A percentile compares a stretch with the other conserved stretches of the same genome.
Evolutionary conservation across 2,888 invertebrate genomes (phyloP).

Genomic region (Leptopilina myrica): DNA sequence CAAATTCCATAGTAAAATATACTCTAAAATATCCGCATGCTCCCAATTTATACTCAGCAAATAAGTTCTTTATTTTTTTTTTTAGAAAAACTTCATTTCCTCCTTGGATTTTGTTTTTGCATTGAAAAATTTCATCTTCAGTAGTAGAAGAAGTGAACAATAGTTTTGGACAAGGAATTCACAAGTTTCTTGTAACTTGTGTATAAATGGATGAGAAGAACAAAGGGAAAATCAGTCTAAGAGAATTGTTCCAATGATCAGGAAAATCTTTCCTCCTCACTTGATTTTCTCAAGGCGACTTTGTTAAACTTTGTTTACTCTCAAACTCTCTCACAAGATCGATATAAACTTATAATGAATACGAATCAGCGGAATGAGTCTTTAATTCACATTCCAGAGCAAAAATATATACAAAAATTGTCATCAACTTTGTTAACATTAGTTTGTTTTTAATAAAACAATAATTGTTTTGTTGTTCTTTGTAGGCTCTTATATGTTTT

Average conservation of each 20-base stretch:
- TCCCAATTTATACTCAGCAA: too few species aligned
- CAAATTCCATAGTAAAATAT: too few species aligned
- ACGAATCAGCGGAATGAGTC: neutral
- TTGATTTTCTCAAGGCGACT: conserved; percentile 24
- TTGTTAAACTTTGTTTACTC: conserved; percentile 31
- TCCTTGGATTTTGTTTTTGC: neutral
- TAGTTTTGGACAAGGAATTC: conserved; percentile 13
- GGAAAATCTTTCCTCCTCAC: conserved; percentile 35
- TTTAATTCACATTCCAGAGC: neutral
- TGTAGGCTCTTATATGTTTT: too few species aligned
- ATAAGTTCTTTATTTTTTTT: too few species aligned
- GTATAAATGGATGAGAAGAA: conserved; percentile 18
- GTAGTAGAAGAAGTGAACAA: neutral
- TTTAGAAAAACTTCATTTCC: neutral
- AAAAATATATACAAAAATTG: neutral
- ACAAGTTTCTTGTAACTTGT: conserved; percentile 25
- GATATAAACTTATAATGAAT: conserved; percentile 26
- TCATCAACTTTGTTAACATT: too few species aligned
- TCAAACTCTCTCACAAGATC: neutral
- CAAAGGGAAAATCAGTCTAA: neutral
- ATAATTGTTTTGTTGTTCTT: too few species aligned
- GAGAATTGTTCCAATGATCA: conserved; percentile 31
- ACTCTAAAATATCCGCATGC: too few species aligned
- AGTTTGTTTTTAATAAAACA: too few species aligned
- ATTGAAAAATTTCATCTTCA: neutral